Evolutionary conservation across 2,113 vertebrate species (phyloP).

Genomic region (Thomomys bottae): DNA sequence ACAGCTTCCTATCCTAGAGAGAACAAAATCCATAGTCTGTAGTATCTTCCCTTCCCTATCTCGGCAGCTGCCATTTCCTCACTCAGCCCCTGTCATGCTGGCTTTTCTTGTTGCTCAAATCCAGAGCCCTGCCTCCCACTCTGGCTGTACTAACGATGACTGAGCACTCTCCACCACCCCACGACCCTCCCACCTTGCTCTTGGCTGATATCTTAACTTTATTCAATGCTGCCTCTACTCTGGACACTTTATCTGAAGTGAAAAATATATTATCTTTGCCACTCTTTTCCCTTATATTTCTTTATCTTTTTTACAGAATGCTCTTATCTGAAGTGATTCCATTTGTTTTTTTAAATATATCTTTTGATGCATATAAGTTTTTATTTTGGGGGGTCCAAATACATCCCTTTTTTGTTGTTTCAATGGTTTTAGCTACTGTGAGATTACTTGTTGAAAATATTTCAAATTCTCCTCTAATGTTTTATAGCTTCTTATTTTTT

Average conservation of each 20-base stretch:
- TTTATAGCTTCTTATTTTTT: too few species aligned
- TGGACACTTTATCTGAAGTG: not conserved
- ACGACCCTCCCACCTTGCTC: rapidly evolving
- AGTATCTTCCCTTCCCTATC: not conserved
- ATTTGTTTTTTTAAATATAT: too few species aligned
- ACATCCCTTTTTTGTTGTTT: too few species aligned
- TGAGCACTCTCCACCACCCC: rapidly evolving
- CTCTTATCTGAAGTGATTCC: not conserved
- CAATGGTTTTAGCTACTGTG: too few species aligned
- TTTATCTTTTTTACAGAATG: not conserved
- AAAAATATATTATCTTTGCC: not conserved
- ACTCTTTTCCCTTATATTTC: not conserved
- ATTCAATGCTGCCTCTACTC: not conserved
- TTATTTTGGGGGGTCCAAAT: too few species aligned
- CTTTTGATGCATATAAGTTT: too few species aligned
- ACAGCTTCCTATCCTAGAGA: not conserved
- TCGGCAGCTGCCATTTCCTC: not conserved
- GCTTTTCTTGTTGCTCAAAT: not conserved
- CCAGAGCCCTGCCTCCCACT: not conserved
- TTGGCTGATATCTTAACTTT: not conserved
- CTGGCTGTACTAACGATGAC: too few species aligned
- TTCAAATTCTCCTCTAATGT: too few species aligned
- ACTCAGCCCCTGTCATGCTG: not conserved
- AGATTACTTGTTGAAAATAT: too few species aligned
- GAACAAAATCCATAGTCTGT: not conserved